These are phyloP conservation scores for Triplophysa dalaica DNA, from an alignment of 2,113 vertebrate genomes.

Conservation along the genomic window DNA sequence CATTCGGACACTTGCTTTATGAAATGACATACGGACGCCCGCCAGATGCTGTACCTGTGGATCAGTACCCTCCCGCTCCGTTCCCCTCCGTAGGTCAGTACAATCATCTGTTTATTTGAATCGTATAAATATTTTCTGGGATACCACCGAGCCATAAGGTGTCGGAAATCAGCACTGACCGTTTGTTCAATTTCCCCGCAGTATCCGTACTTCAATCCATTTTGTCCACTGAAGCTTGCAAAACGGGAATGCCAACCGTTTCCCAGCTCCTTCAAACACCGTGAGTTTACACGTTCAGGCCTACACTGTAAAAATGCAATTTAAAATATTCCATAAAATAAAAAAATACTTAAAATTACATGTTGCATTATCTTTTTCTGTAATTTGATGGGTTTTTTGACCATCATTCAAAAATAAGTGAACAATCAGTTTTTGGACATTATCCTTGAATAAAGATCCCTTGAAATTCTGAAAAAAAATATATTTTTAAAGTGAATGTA, in stretches of 20 bases:
- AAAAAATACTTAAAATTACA: too few species aligned
- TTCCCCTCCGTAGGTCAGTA: constrained; percentile 85
- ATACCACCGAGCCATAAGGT: too few species aligned
- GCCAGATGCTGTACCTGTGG: constrained; percentile 83
- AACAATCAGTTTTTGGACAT: too few species aligned
- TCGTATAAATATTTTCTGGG: neutral
- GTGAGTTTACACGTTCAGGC: constrained; percentile 74
- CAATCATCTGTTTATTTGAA: neutral
- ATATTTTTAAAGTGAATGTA: too few species aligned
- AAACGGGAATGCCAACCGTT: constrained; percentile 88
- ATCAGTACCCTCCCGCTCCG: constrained; percentile 81
- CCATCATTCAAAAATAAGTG: too few species aligned
- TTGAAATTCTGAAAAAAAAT: too few species aligned
- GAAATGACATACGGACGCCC: constrained; percentile 94
- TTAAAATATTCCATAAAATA: too few species aligned
- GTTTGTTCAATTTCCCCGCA: constrained; percentile 56
- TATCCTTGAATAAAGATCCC: too few species aligned
- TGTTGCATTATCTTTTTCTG: too few species aligned
- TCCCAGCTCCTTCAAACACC: constrained; percentile 88
- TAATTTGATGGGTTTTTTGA: too few species aligned
- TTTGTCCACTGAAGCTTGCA: constrained; percentile 92
- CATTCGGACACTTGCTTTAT: constrained; percentile 92
- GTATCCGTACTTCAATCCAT: constrained; percentile 93
- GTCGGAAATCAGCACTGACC: neutral
- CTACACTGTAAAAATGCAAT: too few species aligned